Evolutionary conservation across 2,113 vertebrate genomes (phyloP).

Genomic region (Bubo blakistoni): DNA sequence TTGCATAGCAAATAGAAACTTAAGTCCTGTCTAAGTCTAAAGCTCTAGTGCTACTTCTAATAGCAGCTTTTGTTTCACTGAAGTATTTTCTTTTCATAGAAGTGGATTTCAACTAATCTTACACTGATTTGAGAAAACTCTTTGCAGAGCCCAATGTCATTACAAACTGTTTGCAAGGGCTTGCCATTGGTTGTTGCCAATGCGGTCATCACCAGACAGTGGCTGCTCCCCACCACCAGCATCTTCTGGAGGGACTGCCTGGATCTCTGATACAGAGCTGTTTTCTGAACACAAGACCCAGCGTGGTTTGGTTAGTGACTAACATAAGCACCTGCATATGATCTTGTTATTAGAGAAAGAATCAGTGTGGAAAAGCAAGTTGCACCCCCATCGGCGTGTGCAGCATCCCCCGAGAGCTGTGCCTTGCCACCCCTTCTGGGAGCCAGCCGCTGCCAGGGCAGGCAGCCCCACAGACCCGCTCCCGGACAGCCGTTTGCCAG

Average conservation of each 20-base stretch:
- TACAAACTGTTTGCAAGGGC: background rate
- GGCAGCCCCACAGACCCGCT: accelerated
- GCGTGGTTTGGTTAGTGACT: background rate
- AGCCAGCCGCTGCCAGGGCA: background rate
- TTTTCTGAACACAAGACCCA: background rate
- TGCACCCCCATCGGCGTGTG: accelerated
- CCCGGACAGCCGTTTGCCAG: background rate
- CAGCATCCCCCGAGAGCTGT: background rate
- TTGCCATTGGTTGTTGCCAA: background rate
- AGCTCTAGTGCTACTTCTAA: background rate
- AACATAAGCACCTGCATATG: background rate
- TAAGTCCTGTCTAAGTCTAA: background rate
- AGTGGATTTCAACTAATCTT: background rate
- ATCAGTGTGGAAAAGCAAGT: accelerated
- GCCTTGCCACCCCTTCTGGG: background rate
- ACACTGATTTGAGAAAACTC: background rate
- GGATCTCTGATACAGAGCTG: accelerated
- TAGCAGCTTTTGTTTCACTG: background rate
- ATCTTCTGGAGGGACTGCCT: background rate
- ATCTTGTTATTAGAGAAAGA: background rate
- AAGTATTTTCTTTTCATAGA: background rate
- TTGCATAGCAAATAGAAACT: background rate
- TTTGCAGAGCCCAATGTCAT: background rate
- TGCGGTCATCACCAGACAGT: accelerated
- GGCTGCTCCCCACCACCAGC: background rate